Conservation (phyloP, 2,113 vertebrate species). For the Haplotaxodon microlepis region DNA sequence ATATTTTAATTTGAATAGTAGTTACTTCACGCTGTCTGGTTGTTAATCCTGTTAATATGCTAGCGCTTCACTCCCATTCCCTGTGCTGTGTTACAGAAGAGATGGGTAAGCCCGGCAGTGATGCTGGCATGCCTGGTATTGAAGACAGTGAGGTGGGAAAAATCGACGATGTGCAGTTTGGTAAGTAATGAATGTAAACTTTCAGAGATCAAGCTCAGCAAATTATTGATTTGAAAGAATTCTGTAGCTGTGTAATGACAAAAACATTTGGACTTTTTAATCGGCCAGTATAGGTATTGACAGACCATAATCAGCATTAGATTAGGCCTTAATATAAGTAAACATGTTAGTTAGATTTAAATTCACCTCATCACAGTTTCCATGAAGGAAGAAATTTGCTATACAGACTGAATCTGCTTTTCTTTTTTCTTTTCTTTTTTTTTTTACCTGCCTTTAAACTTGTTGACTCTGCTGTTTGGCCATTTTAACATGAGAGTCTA, state of each 20-base stretch:
- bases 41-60: neutral
- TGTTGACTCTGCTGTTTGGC: neutral
- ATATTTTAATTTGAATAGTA: neutral
- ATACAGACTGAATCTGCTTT: neutral
- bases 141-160: slow-evolving; percentile 93
- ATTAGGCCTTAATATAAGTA: neutral
- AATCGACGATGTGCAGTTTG: slow-evolving; percentile 79
- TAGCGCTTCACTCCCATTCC: neutral
- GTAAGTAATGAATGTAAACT: slow-evolving; percentile 55
- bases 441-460: neutral
- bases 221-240: neutral
- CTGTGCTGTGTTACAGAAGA: slow-evolving; percentile 63
- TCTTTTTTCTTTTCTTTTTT: neutral
- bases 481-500: neutral
- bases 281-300: neutral
- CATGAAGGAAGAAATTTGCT: neutral
- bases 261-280: neutral
- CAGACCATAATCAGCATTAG: neutral
- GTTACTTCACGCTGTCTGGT: neutral
- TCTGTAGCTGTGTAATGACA: neutral
- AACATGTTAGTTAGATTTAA: neutral
- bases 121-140: slow-evolving; percentile 97
- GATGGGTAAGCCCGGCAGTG: slow-evolving; percentile 81
- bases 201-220: neutral
- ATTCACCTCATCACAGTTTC: neutral